phyloP scores from a whole-genome alignment of 2,888 invertebrate species.

The Bhutanitis thaidina region DNA sequence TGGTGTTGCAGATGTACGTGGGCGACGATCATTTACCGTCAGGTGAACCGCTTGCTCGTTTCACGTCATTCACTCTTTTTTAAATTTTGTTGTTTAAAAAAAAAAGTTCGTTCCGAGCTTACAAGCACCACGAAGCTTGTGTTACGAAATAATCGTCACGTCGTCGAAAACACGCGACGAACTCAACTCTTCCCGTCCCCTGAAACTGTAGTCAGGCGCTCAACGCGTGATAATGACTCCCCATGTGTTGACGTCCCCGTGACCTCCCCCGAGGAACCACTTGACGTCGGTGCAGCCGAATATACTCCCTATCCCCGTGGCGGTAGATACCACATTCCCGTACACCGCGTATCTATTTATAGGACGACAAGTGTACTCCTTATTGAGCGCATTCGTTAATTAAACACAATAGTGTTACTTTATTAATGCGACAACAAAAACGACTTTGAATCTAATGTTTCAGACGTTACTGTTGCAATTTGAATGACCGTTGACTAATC shows the following conservation, averaged over 20 bases:
- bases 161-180: background rate
- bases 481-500: background rate
- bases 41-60: no score
- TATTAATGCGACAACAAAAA: conserved; percentile 5
- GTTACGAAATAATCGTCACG: background rate
- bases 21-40: no score
- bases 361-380: conserved; percentile 29
- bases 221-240: conserved; percentile 13
- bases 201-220: conserved; percentile 10
- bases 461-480: background rate
- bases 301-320: background rate
- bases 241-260: conserved; percentile 13
- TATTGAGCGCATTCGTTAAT: conserved; percentile 34
- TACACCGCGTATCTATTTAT: conserved; percentile 24
- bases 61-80: no score
- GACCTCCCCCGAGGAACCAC: conserved; percentile 27
- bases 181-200: background rate
- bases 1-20: no score
- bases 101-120: no score
- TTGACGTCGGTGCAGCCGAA: conserved; percentile 20
- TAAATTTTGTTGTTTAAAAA: no score
- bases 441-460: conserved; percentile 6
- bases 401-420: conserved; percentile 31
- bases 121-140: no score
- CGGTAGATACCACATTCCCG: conserved; percentile 5